Conservation (phyloP, 2,113 vertebrate species). For the Myanophis thanlyinensis region DNA sequence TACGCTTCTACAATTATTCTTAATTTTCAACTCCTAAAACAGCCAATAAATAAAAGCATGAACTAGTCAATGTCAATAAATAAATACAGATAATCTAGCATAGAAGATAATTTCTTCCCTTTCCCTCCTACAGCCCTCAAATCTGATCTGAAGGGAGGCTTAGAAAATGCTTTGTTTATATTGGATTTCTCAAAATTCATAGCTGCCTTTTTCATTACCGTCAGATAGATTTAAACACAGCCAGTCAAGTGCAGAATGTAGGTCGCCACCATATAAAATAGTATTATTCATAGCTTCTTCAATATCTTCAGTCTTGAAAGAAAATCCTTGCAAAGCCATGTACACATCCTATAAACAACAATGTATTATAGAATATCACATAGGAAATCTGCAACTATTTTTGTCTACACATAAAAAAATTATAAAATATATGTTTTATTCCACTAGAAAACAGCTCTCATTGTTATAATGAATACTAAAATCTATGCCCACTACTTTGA, state of each 20-base stretch:
- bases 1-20: background rate
- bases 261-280: constrained; percentile 90
- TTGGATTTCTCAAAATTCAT: background rate
- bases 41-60: background rate
- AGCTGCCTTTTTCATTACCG: constrained; percentile 68
- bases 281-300: constrained; percentile 98
- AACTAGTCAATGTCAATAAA: background rate
- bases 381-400: background rate
- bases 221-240: constrained; percentile 95
- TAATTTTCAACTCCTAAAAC: background rate
- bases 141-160: background rate
- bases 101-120: background rate
- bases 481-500: background rate
- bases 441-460: too few species aligned
- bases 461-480: background rate
- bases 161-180: background rate
- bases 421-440: background rate
- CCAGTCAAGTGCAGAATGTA: constrained; percentile 97
- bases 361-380: background rate
- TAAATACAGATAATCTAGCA: background rate
- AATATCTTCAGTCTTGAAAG: constrained; percentile 92
- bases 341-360: constrained; percentile 85
- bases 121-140: background rate
- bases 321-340: constrained; percentile 87
- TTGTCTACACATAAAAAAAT: background rate